Conservation (phyloP, 2,888 invertebrate species). For the Crocallis elinguaria region DNA sequence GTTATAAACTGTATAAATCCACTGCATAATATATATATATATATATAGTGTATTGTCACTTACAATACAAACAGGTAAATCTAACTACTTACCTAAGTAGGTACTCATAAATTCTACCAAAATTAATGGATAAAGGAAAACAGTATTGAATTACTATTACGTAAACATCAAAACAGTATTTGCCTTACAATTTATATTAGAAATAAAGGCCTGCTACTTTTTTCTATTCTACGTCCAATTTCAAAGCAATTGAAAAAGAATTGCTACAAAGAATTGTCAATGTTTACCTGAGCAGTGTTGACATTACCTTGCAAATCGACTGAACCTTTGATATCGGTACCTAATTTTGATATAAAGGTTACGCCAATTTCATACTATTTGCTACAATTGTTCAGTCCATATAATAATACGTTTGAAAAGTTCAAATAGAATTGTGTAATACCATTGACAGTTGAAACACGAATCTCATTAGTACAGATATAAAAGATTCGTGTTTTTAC, state of each 20-base stretch:
- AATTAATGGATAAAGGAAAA: too few species aligned
- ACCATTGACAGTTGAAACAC: not conserved
- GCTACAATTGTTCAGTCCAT: conserved; percentile 31
- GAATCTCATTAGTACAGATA: too few species aligned
- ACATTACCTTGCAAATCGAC: conserved; percentile 42
- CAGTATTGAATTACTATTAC: too few species aligned
- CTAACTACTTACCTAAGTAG: too few species aligned
- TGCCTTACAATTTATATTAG: not conserved
- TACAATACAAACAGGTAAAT: too few species aligned
- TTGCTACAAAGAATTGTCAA: conserved; percentile 26
- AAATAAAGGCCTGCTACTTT: not conserved
- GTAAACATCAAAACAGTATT: not conserved
- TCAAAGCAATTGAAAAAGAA: conserved; percentile 14
- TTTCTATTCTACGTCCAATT: conserved; percentile 2
- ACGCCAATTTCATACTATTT: conserved; percentile 32
- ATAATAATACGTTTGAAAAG: conserved; percentile 15
- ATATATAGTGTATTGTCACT: too few species aligned
- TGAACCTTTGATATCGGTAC: conserved; percentile 29
- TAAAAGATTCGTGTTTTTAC: too few species aligned
- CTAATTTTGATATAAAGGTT: conserved; percentile 39
- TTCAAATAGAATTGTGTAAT: not conserved
- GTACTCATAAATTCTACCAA: too few species aligned
- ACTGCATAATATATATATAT: too few species aligned
- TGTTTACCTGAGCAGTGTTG: conserved; percentile 44
- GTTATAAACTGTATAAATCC: too few species aligned